Conservation (phyloP, 2,113 vertebrate species). For the Orthonyx spaldingii region DNA sequence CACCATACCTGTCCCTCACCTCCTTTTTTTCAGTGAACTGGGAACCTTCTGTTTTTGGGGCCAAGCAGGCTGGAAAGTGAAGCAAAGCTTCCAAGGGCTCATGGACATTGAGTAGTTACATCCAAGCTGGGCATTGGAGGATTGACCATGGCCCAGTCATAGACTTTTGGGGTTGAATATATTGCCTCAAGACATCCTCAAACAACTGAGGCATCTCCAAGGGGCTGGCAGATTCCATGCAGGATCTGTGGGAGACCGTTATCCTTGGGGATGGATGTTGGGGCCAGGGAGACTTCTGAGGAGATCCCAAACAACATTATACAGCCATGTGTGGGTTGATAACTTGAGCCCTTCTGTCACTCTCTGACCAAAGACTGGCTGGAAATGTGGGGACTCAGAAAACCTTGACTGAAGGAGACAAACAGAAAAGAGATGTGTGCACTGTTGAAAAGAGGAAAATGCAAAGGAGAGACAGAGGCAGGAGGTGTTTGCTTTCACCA, state of each 20-base stretch:
- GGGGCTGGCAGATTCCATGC: not conserved
- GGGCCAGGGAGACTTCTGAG: not conserved
- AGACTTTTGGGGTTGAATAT: not conserved
- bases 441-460: not conserved
- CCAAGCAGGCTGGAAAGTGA: not conserved
- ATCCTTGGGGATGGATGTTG: not conserved
- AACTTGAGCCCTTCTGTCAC: not conserved
- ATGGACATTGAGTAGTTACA: accelerated
- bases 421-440: not conserved
- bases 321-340: not conserved
- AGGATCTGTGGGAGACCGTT: not conserved
- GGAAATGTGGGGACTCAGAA: not conserved
- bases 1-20: too few relatives aligned
- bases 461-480: not conserved
- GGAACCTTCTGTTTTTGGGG: not conserved
- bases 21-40: not conserved
- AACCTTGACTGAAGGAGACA: not conserved
- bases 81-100: not conserved
- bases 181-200: not conserved
- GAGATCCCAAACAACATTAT: not conserved
- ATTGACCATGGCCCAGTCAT: not conserved
- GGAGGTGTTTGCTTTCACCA: not conserved
- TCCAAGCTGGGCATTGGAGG: not conserved
- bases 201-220: not conserved
- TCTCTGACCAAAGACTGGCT: not conserved